Percentiles rank a stretch among this genome's conserved stretches.
These are phyloP conservation scores for Bombus picipes DNA, from an alignment of 1,140 invertebrate genomes.

Conservation along the genomic window DNA sequence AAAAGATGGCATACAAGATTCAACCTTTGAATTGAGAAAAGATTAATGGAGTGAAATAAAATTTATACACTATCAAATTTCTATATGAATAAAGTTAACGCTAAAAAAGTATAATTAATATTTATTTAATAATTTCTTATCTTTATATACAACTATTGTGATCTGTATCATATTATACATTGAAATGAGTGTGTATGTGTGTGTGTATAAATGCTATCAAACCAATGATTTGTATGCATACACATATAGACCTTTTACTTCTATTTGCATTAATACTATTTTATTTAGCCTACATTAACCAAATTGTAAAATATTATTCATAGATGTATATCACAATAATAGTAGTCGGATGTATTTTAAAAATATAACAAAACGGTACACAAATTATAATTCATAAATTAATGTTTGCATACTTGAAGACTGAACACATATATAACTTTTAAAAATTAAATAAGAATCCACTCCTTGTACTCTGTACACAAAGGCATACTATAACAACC, in stretches of 20 bases:
- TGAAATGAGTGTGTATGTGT: slow-evolving; percentile 3
- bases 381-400: slow-evolving; percentile 51
- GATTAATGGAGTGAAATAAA: slow-evolving; percentile 85
- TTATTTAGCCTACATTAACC: slow-evolving; percentile 32
- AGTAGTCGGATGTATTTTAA: slow-evolving; percentile 51
- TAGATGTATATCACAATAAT: slow-evolving; percentile 46
- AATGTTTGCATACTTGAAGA: slow-evolving; percentile 33
- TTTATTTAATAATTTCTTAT: slow-evolving; percentile 44
- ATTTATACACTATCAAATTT: slow-evolving; percentile 33
- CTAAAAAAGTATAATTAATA: slow-evolving; percentile 43
- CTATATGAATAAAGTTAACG: slow-evolving; percentile 52
- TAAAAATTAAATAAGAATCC: slow-evolving; percentile 46
- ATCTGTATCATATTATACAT: slow-evolving; percentile 30
- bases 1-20: slow-evolving; percentile 91
- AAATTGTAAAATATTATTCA: slow-evolving; percentile 19
- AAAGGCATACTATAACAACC: slow-evolving; percentile 61
- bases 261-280: slow-evolving; percentile 43
- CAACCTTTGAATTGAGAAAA: slow-evolving; percentile 88
- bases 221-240: slow-evolving; percentile 31
- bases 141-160: slow-evolving; percentile 38
- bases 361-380: slow-evolving; percentile 53
- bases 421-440: slow-evolving; percentile 28
- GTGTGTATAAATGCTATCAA: slow-evolving; percentile 36
- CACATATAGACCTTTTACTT: slow-evolving; percentile 28
- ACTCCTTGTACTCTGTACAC: slow-evolving; percentile 60